A percentile compares a stretch with the other conserved stretches of the same genome.
These are phyloP conservation scores for Cenopis cana DNA, from an alignment of 2,888 invertebrate genomes.

Conservation along the genomic window DNA sequence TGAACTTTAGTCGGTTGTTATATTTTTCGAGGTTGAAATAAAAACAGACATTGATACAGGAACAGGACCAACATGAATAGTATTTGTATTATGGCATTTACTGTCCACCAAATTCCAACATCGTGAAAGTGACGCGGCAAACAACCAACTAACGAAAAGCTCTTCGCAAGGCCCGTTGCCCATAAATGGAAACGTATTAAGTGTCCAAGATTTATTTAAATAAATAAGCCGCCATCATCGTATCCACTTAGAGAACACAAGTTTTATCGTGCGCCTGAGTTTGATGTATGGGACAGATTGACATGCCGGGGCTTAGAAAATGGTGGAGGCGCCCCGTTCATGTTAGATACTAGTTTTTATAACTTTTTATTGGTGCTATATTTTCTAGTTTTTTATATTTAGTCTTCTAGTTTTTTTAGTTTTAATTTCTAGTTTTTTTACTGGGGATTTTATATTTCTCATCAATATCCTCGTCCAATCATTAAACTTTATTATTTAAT, in stretches of 20 bases:
- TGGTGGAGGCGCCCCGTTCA: slow-evolving; percentile 22
- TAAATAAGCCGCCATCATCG: slow-evolving; percentile 44
- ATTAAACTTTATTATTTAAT: too few relatives aligned
- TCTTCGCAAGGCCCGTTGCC: slow-evolving; percentile 21
- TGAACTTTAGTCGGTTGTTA: too few relatives aligned
- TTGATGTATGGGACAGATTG: slow-evolving; percentile 44
- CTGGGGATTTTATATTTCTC: too few relatives aligned
- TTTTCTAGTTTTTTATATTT: too few relatives aligned
- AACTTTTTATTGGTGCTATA: not conserved
- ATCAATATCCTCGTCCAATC: too few relatives aligned
- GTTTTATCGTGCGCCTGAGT: slow-evolving; percentile 41
- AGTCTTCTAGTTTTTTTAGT: too few relatives aligned
- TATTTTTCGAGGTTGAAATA: too few relatives aligned
- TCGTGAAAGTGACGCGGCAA: not conserved
- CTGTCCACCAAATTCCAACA: not conserved
- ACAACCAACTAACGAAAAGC: slow-evolving; percentile 15
- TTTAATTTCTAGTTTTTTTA: too few relatives aligned
- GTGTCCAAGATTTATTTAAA: slow-evolving; percentile 43
- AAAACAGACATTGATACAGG: too few relatives aligned
- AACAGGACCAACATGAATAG: not conserved
- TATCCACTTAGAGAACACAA: slow-evolving; percentile 42
- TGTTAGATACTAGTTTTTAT: not conserved
- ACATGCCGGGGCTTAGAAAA: slow-evolving; percentile 20
- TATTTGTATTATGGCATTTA: not conserved
- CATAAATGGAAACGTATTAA: slow-evolving; percentile 44